These are phyloP conservation scores for Brachypalpus laphriformis DNA, from an alignment of 2,888 invertebrate species.

Conservation along the genomic window DNA sequence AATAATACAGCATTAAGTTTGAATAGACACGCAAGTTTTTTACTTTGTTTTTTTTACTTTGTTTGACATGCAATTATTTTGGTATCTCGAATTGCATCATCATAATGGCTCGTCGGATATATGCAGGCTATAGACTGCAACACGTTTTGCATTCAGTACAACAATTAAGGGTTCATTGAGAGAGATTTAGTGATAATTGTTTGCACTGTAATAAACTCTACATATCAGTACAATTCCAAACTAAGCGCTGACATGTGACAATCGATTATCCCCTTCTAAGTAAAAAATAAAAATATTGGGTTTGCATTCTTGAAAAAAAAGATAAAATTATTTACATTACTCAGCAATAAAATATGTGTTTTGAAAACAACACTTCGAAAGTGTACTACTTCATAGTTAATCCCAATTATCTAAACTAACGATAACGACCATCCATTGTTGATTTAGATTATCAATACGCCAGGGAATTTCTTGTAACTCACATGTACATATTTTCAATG, in stretches of 20 bases:
- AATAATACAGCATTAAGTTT: no score
- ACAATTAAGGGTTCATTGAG: no score
- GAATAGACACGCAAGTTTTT: not conserved
- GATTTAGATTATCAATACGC: not conserved
- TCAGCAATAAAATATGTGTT: not conserved
- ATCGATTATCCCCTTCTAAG: not conserved
- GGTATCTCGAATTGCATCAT: no score
- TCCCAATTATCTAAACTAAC: not conserved
- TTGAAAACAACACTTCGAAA: not conserved
- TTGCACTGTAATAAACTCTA: no score
- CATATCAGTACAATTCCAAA: not conserved
- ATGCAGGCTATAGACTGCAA: no score
- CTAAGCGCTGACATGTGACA: not conserved
- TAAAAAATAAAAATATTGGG: not conserved
- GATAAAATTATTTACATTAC: slow-evolving; percentile 1
- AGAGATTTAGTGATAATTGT: no score
- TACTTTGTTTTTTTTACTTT: not conserved
- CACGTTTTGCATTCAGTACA: no score
- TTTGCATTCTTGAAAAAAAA: not conserved
- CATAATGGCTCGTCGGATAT: no score
- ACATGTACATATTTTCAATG: not conserved
- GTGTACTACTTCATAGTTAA: not conserved
- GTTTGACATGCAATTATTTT: not conserved
- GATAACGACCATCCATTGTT: not conserved
- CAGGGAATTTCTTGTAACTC: not conserved